Evolutionary conservation across 2,888 invertebrate species (phyloP).

Genomic region (Chymomyza procnemis): DNA sequence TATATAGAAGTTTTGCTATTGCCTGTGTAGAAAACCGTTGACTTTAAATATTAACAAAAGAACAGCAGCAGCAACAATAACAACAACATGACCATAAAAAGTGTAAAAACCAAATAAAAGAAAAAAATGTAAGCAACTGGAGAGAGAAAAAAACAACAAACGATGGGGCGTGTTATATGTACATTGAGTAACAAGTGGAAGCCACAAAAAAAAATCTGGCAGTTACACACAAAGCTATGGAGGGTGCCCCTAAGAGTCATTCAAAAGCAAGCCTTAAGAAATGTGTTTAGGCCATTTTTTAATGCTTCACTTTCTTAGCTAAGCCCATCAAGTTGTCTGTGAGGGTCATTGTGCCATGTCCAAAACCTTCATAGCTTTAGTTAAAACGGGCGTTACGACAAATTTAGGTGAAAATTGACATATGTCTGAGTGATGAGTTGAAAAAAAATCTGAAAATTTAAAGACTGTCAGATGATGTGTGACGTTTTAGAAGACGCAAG

Average conservation of each 20-base stretch:
- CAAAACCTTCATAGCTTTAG: not conserved
- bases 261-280: not conserved
- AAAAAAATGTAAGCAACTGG: conserved; percentile 23
- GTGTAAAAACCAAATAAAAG: conserved; percentile 36
- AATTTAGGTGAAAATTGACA: not conserved
- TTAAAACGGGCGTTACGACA: not conserved
- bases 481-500: not conserved
- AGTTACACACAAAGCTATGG: not conserved
- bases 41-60: conserved; percentile 44
- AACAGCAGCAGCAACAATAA: conserved; percentile 39
- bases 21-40: conserved; percentile 36
- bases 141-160: too few relatives aligned
- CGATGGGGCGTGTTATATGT: not conserved
- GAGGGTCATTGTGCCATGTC: conserved; percentile 49
- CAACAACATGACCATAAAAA: conserved; percentile 37
- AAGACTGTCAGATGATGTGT: not conserved
- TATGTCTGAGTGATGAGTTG: not conserved
- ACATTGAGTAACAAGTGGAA: conserved; percentile 62
- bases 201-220: not conserved
- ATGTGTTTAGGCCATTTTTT: conserved; percentile 13
- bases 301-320: conserved; percentile 44
- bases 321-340: conserved; percentile 35
- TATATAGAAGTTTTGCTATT: conserved; percentile 3
- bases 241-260: not conserved
- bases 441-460: not conserved